Percentiles rank a stretch among this genome's conserved stretches.
phyloP scores from a whole-genome alignment of 2,888 invertebrate genomes.

The Cheilosia vernalis region DNA sequence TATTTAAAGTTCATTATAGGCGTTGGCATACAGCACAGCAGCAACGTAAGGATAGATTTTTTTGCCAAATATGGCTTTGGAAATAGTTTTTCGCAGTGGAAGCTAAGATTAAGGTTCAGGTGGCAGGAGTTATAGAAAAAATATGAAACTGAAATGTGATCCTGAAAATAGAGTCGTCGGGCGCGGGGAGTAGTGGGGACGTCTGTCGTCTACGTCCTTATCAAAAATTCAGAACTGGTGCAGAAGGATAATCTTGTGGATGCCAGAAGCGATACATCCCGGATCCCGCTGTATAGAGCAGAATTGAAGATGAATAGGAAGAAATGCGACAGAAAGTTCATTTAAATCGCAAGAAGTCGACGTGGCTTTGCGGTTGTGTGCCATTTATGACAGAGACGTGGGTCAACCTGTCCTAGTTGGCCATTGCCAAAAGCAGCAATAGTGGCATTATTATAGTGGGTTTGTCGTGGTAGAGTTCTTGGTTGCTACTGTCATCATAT shows the following conservation, averaged over 20 bases:
- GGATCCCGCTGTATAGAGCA: conserved; percentile 34
- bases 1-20: conserved; percentile 67
- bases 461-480: conserved; percentile 14
- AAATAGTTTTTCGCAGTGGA: conserved; percentile 36
- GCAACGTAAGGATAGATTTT: not conserved
- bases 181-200: not conserved
- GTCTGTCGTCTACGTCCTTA: conserved; percentile 50
- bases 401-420: conserved; percentile 53
- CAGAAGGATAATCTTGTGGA: conserved; percentile 61
- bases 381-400: conserved; percentile 53
- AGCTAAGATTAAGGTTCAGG: conserved; percentile 66
- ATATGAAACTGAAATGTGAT: conserved; percentile 62
- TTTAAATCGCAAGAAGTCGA: conserved; percentile 62
- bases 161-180: conserved; percentile 35
- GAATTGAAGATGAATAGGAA: conserved; percentile 15
- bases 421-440: conserved; percentile 31
- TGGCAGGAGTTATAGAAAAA: conserved; percentile 34
- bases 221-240: conserved; percentile 71
- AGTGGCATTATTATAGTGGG: not conserved
- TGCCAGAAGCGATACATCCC: conserved; percentile 56
- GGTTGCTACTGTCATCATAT: conserved; percentile 50
- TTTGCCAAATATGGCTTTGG: conserved; percentile 29
- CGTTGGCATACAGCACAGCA: conserved; percentile 28
- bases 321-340: conserved; percentile 49
- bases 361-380: conserved; percentile 59